These are phyloP conservation scores for Acrobasis repandana DNA, from an alignment of 2,888 invertebrate genomes.

Conservation along the genomic window DNA sequence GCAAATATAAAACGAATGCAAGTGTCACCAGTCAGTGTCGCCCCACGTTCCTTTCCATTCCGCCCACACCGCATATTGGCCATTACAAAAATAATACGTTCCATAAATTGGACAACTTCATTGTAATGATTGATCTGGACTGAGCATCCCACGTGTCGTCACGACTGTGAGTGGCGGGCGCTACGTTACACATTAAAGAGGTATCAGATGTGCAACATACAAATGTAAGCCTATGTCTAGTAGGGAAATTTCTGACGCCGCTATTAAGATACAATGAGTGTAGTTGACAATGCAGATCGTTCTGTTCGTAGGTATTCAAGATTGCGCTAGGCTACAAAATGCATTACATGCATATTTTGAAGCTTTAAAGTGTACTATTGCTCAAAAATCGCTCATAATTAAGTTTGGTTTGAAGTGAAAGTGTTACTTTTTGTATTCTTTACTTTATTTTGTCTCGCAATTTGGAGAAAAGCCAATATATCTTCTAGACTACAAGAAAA, in stretches of 20 bases:
- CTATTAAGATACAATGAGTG: no score
- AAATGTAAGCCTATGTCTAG: background rate
- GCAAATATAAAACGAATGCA: background rate
- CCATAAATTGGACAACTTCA: constrained; percentile 71
- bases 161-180: constrained; percentile 45
- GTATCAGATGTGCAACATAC: background rate
- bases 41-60: constrained; percentile 34
- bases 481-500: no score
- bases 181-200: background rate
- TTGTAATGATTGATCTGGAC: constrained; percentile 66
- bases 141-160: constrained; percentile 68
- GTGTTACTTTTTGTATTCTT: no score
- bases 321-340: no score
- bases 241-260: no score
- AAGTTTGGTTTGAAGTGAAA: no score
- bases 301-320: no score
- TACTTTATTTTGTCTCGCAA: no score
- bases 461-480: no score
- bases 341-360: no score
- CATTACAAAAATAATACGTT: constrained; percentile 62
- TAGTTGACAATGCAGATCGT: constrained; percentile 11
- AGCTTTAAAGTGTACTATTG: no score
- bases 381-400: no score
- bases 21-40: background rate
- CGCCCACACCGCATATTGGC: constrained; percentile 50